A percentile compares a stretch with the other conserved stretches of the same genome.
phyloP scores from a whole-genome alignment of 2,113 vertebrate genomes.

The Tragelaphus imberbis region DNA sequence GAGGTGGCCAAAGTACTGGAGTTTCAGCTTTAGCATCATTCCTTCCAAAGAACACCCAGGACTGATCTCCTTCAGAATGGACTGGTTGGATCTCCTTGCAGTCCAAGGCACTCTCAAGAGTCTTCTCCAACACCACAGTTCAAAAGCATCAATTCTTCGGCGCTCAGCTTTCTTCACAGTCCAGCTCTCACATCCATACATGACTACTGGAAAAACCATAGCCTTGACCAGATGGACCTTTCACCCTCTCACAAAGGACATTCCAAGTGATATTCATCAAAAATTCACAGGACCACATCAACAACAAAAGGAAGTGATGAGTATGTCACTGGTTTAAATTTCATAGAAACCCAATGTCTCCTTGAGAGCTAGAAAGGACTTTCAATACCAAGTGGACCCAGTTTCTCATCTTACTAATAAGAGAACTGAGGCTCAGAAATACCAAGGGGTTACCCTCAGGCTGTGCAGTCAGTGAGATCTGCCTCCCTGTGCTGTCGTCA shows the following conservation, averaged over 20 bases:
- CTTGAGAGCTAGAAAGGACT: not conserved
- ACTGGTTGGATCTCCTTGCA: too few relatives aligned
- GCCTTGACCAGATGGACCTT: too few relatives aligned
- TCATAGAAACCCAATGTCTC: not conserved
- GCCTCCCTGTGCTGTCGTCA: not conserved
- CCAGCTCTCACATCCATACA: too few relatives aligned
- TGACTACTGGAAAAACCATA: too few relatives aligned
- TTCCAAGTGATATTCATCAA: not conserved
- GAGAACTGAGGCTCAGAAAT: not conserved
- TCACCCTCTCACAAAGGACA: not conserved
- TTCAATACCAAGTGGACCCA: not conserved
- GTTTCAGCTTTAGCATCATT: too few relatives aligned
- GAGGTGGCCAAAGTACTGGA: too few relatives aligned
- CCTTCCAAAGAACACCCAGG: too few relatives aligned
- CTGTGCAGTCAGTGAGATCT: not conserved
- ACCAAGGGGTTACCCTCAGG: not conserved
- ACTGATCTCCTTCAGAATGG: too few relatives aligned
- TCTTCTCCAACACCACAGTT: too few relatives aligned
- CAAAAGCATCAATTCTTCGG: too few relatives aligned
- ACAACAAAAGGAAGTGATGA: not conserved
- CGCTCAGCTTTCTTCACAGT: too few relatives aligned
- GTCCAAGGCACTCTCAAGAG: too few relatives aligned
- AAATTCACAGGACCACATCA: not conserved
- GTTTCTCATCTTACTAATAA: not conserved
- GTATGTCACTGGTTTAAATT: not conserved